A percentile compares a stretch with the other conserved stretches of the same genome.
Evolutionary conservation across 2,888 invertebrate species (phyloP).

Genomic region (Leptopilina syphax): DNA sequence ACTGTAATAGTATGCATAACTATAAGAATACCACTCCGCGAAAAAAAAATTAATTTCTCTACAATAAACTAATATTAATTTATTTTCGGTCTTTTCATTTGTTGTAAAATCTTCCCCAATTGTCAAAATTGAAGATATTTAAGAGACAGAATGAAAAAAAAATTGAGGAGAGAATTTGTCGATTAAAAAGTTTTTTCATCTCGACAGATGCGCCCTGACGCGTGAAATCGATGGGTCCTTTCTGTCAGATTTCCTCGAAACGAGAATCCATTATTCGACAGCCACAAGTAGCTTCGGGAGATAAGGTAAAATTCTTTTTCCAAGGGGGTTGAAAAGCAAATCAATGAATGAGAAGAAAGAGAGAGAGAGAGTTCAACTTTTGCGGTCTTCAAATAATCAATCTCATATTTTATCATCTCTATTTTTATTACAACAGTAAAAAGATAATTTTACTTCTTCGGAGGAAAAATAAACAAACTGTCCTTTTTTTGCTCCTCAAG

Average conservation of each 20-base stretch:
- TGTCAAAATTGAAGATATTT: background rate
- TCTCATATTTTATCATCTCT: too few species aligned
- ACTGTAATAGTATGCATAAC: too few species aligned
- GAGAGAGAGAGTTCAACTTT: constrained; percentile 43
- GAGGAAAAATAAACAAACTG: too few species aligned
- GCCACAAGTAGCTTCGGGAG: constrained; percentile 62
- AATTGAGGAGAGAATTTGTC: constrained; percentile 25
- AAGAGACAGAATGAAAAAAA: background rate
- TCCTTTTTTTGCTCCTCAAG: too few species aligned
- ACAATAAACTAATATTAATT: too few species aligned
- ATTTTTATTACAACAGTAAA: too few species aligned
- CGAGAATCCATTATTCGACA: constrained; percentile 58
- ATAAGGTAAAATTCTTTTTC: constrained; percentile 58
- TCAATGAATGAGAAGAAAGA: constrained; percentile 53
- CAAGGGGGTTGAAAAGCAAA: constrained; percentile 54
- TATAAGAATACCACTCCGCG: too few species aligned
- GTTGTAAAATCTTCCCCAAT: too few species aligned
- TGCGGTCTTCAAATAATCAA: too few species aligned
- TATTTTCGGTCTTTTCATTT: too few species aligned
- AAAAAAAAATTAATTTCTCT: too few species aligned
- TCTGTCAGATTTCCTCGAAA: constrained; percentile 46
- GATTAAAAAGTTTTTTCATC: constrained; percentile 65
- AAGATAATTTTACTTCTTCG: too few species aligned
- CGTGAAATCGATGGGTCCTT: constrained; percentile 24
- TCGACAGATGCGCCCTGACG: constrained; percentile 41